Base-by-base conservation (phyloP, 2,888 invertebrate species). In the Chrysolina haemoptera region DNA sequence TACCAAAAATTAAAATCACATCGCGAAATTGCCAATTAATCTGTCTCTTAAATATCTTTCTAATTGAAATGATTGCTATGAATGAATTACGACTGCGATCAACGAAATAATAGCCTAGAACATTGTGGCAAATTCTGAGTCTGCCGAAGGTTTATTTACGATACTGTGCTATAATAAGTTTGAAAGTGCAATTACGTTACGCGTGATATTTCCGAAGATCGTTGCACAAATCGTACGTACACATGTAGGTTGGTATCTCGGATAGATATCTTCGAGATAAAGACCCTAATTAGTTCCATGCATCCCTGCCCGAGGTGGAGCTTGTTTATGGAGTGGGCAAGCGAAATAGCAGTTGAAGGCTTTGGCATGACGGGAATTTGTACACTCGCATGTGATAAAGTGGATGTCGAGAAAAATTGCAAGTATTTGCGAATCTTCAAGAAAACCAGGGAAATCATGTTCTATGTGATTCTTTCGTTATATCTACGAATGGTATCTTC, bases 151-250 rank as follows among this genome's bases (percentile, higher is more conserved):
- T 46, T 41, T 70, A 63, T 70, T 64, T 70, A 70, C 64, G 64
- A 64, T 62, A 40, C 48, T 50, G 59, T 40, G 18, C 59, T n/a
- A 67, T 66, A 50, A 71, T 71, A 71, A 67, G 66, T 66, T 59
- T 73, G 67, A 70, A 71, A 68, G 50, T 64, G 73, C 73, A 74
- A 74, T 73, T 73, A 70, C 66, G 18, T 16, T 59, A 73, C 50
- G 74, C 71, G 65, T 62, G 48, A 71, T 73, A 68, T 73, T 71
- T 71, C 73, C 69, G 69, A 68, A 75, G 75, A 77, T 76, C 70
- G 69, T 63, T 70, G 70, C 76, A 73, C 75, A 69, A 77, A 77
- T 75, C 75, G 71, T 75, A 71, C 70, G 67, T 71, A 77, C 75
- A 77, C 74, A 70, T 71, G 75, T 71, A 68, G 72, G 55, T 59